A percentile compares a stretch with the other conserved stretches of the same genome.
phyloP scores from a whole-genome alignment of 2,888 invertebrate species.

The Nineta flava region DNA sequence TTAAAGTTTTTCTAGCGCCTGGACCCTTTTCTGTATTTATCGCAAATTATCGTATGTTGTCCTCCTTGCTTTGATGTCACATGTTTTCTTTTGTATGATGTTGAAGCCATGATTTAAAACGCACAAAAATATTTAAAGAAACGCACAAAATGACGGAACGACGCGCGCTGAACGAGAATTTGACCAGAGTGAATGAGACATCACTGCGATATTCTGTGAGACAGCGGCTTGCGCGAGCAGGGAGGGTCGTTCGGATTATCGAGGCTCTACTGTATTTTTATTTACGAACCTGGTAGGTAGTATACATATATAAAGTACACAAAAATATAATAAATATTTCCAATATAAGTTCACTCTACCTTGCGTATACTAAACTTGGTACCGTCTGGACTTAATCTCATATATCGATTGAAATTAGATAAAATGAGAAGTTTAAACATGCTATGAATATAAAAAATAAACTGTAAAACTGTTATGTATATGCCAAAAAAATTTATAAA shows the following conservation, averaged over 20 bases:
- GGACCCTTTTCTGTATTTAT: conserved; percentile 1
- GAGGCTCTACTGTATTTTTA: not conserved
- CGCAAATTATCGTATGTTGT: not conserved
- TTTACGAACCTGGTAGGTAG: too few species aligned
- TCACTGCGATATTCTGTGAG: not conserved
- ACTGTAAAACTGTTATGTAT: too few species aligned
- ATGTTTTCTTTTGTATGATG: not conserved
- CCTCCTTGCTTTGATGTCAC: not conserved
- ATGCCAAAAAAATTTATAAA: too few species aligned
- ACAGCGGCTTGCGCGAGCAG: not conserved
- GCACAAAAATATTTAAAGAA: not conserved
- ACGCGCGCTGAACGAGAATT: not conserved
- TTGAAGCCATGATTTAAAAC: not conserved
- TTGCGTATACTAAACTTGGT: too few species aligned
- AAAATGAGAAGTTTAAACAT: too few species aligned
- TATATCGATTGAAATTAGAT: too few species aligned
- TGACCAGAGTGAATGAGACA: not conserved
- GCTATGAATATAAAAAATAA: too few species aligned
- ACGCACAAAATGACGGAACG: not conserved
- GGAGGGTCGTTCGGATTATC: not conserved
- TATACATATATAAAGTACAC: too few species aligned
- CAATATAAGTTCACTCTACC: too few species aligned
- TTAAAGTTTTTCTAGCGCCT: not conserved
- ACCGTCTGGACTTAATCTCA: too few species aligned
- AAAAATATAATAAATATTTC: too few species aligned